A percentile compares a stretch with the other conserved stretches of the same genome.
phyloP scores from a whole-genome alignment of 2,113 vertebrate genomes.

The Holacanthus passer region DNA sequence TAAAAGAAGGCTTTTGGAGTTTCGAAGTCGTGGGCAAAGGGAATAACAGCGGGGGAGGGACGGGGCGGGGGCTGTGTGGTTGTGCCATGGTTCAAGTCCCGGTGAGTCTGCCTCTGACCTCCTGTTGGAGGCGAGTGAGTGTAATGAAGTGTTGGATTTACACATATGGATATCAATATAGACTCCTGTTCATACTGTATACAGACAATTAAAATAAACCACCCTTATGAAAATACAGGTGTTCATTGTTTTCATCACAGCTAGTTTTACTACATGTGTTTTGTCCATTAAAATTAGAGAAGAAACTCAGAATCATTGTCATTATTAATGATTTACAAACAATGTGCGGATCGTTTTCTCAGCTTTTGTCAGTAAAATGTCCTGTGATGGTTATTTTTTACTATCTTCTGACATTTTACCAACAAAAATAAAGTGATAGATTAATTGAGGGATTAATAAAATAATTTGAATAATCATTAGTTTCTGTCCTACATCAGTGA shows the following conservation, averaged over 20 bases:
- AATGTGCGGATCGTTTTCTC: no score
- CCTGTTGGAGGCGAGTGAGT: constrained; percentile 27
- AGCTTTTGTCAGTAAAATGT: no score
- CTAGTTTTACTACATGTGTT: not conserved
- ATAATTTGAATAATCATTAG: no score
- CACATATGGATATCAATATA: constrained; percentile 69
- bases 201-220: constrained; percentile 80
- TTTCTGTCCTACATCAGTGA: no score
- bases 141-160: constrained; percentile 47
- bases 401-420: no score
- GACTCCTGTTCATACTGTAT: constrained; percentile 81
- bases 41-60: not conserved
- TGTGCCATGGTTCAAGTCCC: constrained; percentile 50
- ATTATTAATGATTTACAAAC: not conserved
- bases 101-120: constrained; percentile 52
- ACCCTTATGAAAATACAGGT: constrained; percentile 59
- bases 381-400: no score
- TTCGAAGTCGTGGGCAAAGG: constrained; percentile 30
- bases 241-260: constrained; percentile 38
- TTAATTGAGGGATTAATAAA: no score
- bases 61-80: not conserved
- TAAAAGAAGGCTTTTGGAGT: constrained; percentile 65
- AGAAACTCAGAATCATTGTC: not conserved
- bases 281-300: not conserved
- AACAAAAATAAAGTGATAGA: no score